phyloP scores from a whole-genome alignment of 2,888 invertebrate genomes.

The Bombyx huttoni region DNA sequence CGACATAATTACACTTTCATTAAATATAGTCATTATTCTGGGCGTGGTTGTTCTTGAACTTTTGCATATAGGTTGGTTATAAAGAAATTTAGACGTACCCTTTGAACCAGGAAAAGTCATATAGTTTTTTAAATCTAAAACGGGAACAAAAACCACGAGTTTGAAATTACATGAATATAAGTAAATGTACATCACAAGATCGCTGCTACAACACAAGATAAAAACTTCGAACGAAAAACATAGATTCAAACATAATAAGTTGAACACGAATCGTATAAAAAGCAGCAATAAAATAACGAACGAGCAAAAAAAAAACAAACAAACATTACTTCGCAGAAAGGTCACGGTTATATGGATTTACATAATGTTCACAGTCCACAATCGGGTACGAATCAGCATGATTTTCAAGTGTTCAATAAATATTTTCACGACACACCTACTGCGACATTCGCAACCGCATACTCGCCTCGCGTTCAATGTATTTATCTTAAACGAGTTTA shows the following conservation, averaged over 20 bases:
- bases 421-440: slow-evolving; percentile 30
- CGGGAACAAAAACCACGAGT: not conserved
- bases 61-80: not conserved
- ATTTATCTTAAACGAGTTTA: not conserved
- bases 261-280: not conserved
- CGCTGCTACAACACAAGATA: not conserved
- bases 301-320: not conserved
- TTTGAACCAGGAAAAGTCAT: not conserved
- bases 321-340: slow-evolving; percentile 12
- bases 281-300: not conserved
- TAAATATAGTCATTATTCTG: too few relatives aligned
- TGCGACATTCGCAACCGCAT: slow-evolving; percentile 21
- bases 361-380: slow-evolving; percentile 20
- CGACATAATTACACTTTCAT: too few relatives aligned
- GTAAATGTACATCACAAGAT: not conserved
- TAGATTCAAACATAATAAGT: not conserved
- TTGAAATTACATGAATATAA: not conserved
- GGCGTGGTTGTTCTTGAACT: not conserved
- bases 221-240: not conserved
- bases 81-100: not conserved
- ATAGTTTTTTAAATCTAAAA: not conserved
- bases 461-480: slow-evolving; percentile 5
- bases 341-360: slow-evolving; percentile 24
- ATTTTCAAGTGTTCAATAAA: slow-evolving; percentile 40
- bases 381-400: slow-evolving; percentile 16